These are phyloP conservation scores for Procapra przewalskii DNA, from an alignment of 2,113 vertebrate genomes.

Conservation along the genomic window DNA sequence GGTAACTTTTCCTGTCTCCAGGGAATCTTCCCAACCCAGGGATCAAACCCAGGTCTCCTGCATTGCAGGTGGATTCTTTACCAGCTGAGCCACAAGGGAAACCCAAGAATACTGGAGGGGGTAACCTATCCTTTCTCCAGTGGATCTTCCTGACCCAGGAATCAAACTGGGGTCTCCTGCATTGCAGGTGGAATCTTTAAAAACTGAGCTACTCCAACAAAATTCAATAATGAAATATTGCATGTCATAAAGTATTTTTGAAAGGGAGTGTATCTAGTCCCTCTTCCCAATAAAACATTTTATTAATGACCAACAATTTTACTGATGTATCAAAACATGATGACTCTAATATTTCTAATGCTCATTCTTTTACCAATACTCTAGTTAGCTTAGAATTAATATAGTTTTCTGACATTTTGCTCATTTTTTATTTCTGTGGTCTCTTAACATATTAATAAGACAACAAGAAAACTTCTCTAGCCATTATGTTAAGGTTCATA, in stretches of 20 bases:
- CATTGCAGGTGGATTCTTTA: no score
- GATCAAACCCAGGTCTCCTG: background rate
- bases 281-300: background rate
- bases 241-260: background rate
- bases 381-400: background rate
- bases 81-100: no score
- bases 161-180: background rate
- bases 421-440: background rate
- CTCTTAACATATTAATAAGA: background rate
- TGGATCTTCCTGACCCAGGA: background rate
- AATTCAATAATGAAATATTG: background rate
- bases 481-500: background rate
- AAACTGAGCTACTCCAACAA: background rate
- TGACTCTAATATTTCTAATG: background rate
- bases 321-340: background rate
- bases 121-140: no score
- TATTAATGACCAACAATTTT: background rate
- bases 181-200: background rate
- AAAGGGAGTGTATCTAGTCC: background rate
- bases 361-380: background rate
- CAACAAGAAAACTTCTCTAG: background rate
- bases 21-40: background rate
- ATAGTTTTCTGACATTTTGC: background rate
- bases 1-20: background rate
- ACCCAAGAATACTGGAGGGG: no score